Base-by-base conservation (phyloP, 2,888 invertebrate genomes). In the Pantelozetes paolii region DNA sequence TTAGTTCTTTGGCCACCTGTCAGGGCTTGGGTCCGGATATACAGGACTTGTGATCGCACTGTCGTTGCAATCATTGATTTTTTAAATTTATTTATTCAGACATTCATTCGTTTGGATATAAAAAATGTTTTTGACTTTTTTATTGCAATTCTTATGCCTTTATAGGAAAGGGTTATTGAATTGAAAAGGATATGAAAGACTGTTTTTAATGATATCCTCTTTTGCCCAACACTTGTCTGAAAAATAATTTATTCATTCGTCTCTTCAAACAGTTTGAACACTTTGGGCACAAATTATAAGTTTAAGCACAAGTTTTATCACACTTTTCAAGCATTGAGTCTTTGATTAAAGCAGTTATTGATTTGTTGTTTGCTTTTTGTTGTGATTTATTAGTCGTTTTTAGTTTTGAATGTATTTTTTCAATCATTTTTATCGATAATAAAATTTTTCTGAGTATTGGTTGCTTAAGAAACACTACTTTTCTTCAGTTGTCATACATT, bases 281-380 rank as follows among this genome's bases (percentile, higher is more conserved):
- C 6, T 40, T 48, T 48, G n/a, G n/a, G 48, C n/a, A 20, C 48
- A 6, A 5, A 2, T 20, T 5, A 48, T 48, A 20, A 48, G 48
- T 48, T 48, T n/a, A 40, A 48, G n/a, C 48, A n/a, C 9, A 48
- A 48, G 1, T 48, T n/a, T 6, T 11, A 48, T 48, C 48, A 48
- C 48, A 9, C 20, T 48, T 48, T 48, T 9, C n/a, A 48, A 45
- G 2, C 2, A 5, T 13, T 45, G n/a, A n/a, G 13, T 48, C 40
- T 40, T 40, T n/a, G 48, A 48, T 48, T 48, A 48, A 48, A 48
- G 20, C 48, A 48, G n/a, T 48, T n/a, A 48, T n/a, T 48, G 48
- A 48, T 48, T 48, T 48, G 48, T 48, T 40, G 13, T 40, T 48
- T 48, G 48, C 48, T n/a, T 48, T 40, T 48, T 48, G n/a, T 20